These are phyloP conservation scores for Ceryle rudis DNA, from an alignment of 2,797 vertebrate genomes.

Conservation along the genomic window DNA sequence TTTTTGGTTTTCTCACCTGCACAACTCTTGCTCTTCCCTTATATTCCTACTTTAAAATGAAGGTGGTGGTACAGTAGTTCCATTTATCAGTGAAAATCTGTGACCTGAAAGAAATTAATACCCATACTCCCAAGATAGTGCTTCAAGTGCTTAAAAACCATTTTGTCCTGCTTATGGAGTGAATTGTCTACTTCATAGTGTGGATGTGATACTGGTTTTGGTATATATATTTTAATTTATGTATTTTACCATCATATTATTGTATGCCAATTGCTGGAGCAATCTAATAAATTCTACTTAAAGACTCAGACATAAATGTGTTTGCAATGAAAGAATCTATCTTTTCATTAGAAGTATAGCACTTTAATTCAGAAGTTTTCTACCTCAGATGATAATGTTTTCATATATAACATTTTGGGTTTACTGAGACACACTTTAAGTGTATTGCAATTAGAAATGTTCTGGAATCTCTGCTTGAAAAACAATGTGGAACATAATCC, in stretches of 20 bases:
- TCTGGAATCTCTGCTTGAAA: neutral
- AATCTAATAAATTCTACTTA: neutral
- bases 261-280: neutral
- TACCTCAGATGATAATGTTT: neutral
- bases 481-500: neutral
- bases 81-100: neutral
- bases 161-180: neutral
- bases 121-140: neutral
- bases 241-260: neutral
- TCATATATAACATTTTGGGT: neutral
- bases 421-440: neutral
- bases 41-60: neutral
- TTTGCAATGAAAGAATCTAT: neutral
- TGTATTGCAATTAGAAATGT: neutral
- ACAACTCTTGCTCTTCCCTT: neutral
- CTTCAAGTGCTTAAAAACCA: neutral
- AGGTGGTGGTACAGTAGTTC: neutral
- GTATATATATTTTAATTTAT: neutral
- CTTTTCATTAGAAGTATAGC: neutral
- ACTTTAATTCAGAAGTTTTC: neutral
- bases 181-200: neutral
- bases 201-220: neutral
- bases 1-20: neutral
- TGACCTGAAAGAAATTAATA: neutral
- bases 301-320: neutral